A percentile compares a stretch with the other conserved stretches of the same genome.
These are phyloP conservation scores for Aspidiotus destructor DNA, from an alignment of 2,888 invertebrate genomes.

Conservation along the genomic window DNA sequence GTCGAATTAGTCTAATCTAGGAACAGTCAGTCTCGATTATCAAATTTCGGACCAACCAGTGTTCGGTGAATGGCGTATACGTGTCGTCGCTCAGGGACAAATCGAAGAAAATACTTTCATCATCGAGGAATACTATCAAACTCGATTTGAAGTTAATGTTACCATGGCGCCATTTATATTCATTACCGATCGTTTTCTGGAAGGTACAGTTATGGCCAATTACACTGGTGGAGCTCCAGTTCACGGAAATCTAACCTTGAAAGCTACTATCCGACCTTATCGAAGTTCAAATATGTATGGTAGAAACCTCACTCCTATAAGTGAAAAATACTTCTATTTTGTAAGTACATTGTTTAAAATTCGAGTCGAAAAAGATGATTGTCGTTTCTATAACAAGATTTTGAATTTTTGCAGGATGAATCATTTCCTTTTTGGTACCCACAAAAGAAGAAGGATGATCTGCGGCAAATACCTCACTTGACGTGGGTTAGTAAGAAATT, in stretches of 20 bases:
- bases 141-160: conserved; percentile 88
- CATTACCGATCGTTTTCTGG: conserved; percentile 70
- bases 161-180: conserved; percentile 93
- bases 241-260: conserved; percentile 74
- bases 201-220: conserved; percentile 85
- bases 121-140: conserved; percentile 92
- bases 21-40: conserved; percentile 86
- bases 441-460: conserved; percentile 44
- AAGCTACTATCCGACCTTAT: conserved; percentile 64
- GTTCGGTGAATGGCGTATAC: conserved; percentile 84
- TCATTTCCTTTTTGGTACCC: conserved; percentile 71
- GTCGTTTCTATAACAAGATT: too few relatives aligned
- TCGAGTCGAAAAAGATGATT: too few relatives aligned
- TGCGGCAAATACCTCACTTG: conserved; percentile 51
- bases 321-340: conserved; percentile 66
- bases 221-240: conserved; percentile 91
- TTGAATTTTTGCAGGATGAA: conserved; percentile 51
- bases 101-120: conserved; percentile 73
- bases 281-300: conserved; percentile 38
- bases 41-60: conserved; percentile 83
- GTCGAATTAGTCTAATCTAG: conserved; percentile 62
- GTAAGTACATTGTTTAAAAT: conserved; percentile 44
- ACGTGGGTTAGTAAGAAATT: conserved; percentile 53
- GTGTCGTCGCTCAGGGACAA: conserved; percentile 77
- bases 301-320: conserved; percentile 44